Percentiles rank a stretch among this genome's conserved stretches.
These are phyloP conservation scores for Channallabes apus DNA, from an alignment of 2,797 vertebrate species.

Conservation along the genomic window DNA sequence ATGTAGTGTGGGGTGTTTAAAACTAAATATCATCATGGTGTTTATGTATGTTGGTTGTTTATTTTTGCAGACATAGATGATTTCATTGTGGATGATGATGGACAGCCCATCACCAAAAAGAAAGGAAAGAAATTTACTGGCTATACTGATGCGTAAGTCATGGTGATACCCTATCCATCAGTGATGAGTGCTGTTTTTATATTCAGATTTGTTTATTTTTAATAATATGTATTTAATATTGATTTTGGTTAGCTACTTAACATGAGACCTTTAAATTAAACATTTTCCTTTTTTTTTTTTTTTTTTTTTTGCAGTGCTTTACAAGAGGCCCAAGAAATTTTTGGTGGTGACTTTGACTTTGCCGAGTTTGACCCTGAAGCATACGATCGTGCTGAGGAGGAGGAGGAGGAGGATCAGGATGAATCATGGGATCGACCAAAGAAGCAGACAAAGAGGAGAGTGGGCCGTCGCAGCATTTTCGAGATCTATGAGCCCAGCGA, in stretches of 20 bases:
- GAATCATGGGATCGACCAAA: constrained; percentile 92
- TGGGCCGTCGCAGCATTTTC: constrained; percentile 95
- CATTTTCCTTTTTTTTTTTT: background rate
- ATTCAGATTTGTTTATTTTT: background rate
- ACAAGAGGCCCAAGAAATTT: constrained; percentile 98
- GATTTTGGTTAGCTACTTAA: background rate
- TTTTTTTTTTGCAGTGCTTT: constrained; percentile 78
- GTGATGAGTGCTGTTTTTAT: background rate
- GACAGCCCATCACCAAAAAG: constrained; percentile 97
- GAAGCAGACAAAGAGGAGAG: constrained; percentile 92
- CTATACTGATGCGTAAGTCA: constrained; percentile 96
- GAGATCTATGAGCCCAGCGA: constrained; percentile 98
- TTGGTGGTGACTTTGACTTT: constrained; percentile 96
- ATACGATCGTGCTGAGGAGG: constrained; percentile 92
- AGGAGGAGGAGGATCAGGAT: constrained; percentile 89
- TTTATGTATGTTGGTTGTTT: background rate
- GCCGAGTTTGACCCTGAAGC: constrained; percentile 91
- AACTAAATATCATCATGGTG: background rate
- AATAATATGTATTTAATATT: background rate
- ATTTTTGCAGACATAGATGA: constrained; percentile 88
- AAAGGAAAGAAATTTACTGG: constrained; percentile 94
- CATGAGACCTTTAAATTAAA: no score
- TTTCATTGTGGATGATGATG: constrained; percentile 98
- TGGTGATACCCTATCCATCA: background rate
- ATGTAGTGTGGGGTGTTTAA: background rate